Base-by-base conservation (phyloP, 2,113 vertebrate species). In the Cynoglossus semilaevis region DNA sequence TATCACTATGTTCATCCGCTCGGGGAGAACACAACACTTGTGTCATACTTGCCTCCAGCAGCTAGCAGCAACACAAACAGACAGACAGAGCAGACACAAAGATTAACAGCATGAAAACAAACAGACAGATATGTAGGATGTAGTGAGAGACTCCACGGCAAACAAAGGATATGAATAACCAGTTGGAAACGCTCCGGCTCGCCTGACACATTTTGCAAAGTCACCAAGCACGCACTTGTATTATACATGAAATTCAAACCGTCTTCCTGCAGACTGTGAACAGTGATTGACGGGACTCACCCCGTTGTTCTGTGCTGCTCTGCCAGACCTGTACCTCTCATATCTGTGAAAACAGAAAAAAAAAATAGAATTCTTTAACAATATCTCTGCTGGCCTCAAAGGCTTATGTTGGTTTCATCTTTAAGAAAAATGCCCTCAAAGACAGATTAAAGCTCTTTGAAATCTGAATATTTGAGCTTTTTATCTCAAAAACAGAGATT, bases 301-400 rank as follows among this genome's bases (percentile, higher is more conserved):
- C 77, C 94, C 95, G 5, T 95, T 96, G 81, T 92, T 96, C 74
- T 94, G 94, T 12, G 87, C 88, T 0, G 92, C 87, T 69, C 94
- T 92, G 37, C 96, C 94, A 0, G 91, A 90, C 70, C 97, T 86
- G 88, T 94, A 98, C 54, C 95, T 88, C 69, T 99, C 96, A 18
- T 97, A 99, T 85, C 97, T 99, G 86, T 16, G 15, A 77, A 2
- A 29, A 63, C 6, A 54, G 18, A 40, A 81, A 34, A 54, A 37
- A 53, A 47, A 5, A 3, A 40, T 3, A 55, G 1, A 72, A 50
- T 62, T 35, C 40, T 68, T 70, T 16, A 47, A 13, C 14, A 15
- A 10, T 46, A 38, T 36, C 29, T 74, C 56, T 63, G 43, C 48
- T 47, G 18, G 19, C 12, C 56, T 77, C 51, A 77, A 51, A 50